These are phyloP conservation scores for Gadopsis marmoratus DNA, from an alignment of 2,797 vertebrate species.

Conservation along the genomic window DNA sequence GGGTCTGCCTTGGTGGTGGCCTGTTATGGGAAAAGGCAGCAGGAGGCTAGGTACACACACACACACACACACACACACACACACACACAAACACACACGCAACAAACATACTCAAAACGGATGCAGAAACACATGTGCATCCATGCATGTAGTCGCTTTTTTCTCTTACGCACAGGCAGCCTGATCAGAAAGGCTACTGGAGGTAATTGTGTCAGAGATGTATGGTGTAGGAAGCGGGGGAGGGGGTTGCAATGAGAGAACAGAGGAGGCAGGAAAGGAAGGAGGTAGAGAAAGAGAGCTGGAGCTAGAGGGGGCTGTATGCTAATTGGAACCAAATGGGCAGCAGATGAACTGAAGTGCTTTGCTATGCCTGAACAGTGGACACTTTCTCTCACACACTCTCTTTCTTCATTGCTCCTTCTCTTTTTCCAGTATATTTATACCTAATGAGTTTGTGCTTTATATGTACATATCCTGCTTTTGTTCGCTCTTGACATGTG, in stretches of 20 bases:
- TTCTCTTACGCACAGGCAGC: constrained; percentile 26
- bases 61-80: constrained; percentile 30
- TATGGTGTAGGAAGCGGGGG: constrained; percentile 54
- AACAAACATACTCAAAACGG: constrained; percentile 4
- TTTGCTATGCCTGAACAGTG: constrained; percentile 50
- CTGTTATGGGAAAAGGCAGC: constrained; percentile 71
- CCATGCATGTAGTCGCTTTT: constrained; percentile 4
- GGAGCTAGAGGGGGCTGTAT: constrained; percentile 69
- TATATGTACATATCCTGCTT: constrained; percentile 5
- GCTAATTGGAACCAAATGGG: constrained; percentile 82
- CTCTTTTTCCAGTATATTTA: constrained; percentile 29
- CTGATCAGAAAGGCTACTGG: constrained; percentile 68
- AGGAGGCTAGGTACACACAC: constrained; percentile 69
- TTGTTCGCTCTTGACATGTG: neutral
- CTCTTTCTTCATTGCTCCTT: constrained; percentile 36
- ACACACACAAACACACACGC: constrained; percentile 17
- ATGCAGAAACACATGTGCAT: constrained; percentile 43
- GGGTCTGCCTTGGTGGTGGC: constrained; percentile 73
- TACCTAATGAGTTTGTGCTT: constrained; percentile 15
- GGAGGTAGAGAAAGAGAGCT: constrained; percentile 64
- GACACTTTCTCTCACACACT: constrained; percentile 40
- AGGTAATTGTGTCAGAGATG: constrained; percentile 79
- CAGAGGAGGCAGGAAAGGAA: constrained; percentile 53
- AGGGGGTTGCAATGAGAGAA: constrained; percentile 44
- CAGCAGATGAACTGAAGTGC: constrained; percentile 74